Evolutionary conservation across 2,113 vertebrate species (phyloP), one percentile per base, ranked within the genome.

Genomic region (Lagenorhynchus albirostris): DNA sequence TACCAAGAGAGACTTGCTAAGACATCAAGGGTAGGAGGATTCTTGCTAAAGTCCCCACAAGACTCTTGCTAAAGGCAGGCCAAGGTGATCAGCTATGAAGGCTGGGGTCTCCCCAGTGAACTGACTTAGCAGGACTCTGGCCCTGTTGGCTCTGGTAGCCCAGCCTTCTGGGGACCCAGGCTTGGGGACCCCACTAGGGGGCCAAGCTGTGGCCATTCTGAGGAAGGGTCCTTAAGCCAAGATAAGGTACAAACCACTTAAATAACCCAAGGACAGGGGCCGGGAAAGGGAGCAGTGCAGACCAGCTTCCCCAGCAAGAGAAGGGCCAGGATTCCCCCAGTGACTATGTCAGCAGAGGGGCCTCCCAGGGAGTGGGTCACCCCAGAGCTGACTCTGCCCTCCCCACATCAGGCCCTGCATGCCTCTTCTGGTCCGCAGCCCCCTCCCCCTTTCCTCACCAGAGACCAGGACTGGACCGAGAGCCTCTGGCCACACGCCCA

Each of bases 1-100:
- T 0, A 10, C 36, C 2, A 4, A 67, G 36, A 58, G 47, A 31
- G 20, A 3, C n/a, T 11, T 6, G 44, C 20, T 9, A 5, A 7
- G 62, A 31, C 29, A 25, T 26, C 12, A 3, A 33, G 44, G n/a
- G 12, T 5, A 2, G 62, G 25, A 26, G 18, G 1, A 4, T 18
- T 38, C 55, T 60, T 41, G n/a, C n/a, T 41, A 3, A 81, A 81
- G 55, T 14, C n/a, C 36, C 79, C 53, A 9, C 31, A 23, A 33
- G 2, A 2, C 9, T 38, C 55, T 38, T 41, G 67, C 33, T 18
- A 36, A n/a, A 68, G 33, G 67, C 1, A 4, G 67, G 67, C 17
- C 67, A 36, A 38, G n/a, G 8, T 12, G 55, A 12, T 17, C 55
- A 29, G 23, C 23, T 60, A 3, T 26, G 31, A 17, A 62, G 36